These are phyloP conservation scores for Heliothis virescens DNA, from an alignment of 1,140 invertebrate genomes.

Conservation along the genomic window DNA sequence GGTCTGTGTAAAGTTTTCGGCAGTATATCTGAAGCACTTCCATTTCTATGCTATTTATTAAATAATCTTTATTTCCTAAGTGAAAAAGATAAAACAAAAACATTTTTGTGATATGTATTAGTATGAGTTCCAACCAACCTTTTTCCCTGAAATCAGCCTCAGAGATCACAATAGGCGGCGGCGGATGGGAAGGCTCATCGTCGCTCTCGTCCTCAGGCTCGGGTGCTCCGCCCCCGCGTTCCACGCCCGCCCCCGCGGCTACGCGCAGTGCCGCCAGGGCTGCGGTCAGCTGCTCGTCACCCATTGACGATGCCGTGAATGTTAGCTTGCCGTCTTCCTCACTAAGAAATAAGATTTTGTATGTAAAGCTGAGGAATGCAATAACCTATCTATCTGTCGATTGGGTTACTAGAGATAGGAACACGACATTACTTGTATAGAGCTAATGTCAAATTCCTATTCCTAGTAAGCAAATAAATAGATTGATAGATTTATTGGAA, in stretches of 20 bases:
- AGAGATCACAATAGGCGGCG: slow-evolving; percentile 77
- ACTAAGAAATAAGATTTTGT: slow-evolving; percentile 34
- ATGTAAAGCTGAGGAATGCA: too few species aligned
- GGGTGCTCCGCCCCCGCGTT: neutral
- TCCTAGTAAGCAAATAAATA: too few species aligned
- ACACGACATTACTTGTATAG: too few species aligned
- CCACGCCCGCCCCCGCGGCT: slow-evolving; percentile 31
- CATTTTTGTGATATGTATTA: neutral
- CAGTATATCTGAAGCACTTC: too few species aligned
- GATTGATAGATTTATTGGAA: too few species aligned
- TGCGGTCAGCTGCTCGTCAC: slow-evolving; percentile 57
- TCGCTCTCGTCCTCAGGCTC: slow-evolving; percentile 50
- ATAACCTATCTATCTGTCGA: too few species aligned
- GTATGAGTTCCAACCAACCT: slow-evolving; percentile 57
- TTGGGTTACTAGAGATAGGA: too few species aligned
- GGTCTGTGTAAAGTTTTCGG: too few species aligned
- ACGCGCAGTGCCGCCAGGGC: slow-evolving; percentile 38
- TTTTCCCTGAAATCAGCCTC: slow-evolving; percentile 83
- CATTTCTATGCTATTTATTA: too few species aligned
- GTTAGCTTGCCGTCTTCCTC: slow-evolving; percentile 59
- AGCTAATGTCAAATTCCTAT: too few species aligned
- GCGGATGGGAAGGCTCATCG: slow-evolving; percentile 54
- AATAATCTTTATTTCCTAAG: too few species aligned
- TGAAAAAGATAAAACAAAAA: neutral
- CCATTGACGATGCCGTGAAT: slow-evolving; percentile 61